phyloP scores from a whole-genome alignment of 2,113 vertebrate genomes.

The Rynchops niger region DNA sequence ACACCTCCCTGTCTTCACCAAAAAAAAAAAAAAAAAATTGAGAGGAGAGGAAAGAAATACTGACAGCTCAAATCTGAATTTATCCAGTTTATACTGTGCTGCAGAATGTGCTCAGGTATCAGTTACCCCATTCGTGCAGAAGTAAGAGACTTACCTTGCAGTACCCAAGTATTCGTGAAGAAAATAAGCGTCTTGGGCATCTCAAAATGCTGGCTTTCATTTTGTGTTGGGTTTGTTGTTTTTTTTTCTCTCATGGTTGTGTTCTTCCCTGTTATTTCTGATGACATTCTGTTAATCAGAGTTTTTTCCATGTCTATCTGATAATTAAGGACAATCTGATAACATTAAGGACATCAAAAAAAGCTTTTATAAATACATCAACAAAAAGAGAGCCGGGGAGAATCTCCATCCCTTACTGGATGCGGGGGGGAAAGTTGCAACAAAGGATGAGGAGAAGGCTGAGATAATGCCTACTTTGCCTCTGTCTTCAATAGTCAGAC shows the following conservation, averaged over 20 bases:
- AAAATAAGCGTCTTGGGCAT: background rate
- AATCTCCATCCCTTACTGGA: too few relatives aligned
- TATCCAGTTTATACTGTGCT: background rate
- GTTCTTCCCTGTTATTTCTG: background rate
- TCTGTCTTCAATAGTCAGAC: too few relatives aligned
- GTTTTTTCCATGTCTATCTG: background rate
- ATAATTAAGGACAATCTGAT: too few relatives aligned
- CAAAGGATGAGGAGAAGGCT: too few relatives aligned
- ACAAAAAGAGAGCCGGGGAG: too few relatives aligned
- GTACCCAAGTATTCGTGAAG: background rate
- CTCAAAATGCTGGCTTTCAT: background rate
- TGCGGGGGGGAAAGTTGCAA: too few relatives aligned
- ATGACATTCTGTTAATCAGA: background rate
- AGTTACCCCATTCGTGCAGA: background rate
- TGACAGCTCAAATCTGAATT: background rate
- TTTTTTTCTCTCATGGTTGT: background rate
- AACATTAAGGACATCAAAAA: too few relatives aligned
- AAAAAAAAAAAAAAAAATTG: background rate
- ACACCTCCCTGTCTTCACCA: background rate
- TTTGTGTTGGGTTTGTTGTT: background rate
- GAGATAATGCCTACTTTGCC: too few relatives aligned
- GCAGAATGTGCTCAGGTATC: background rate
- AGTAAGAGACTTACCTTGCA: background rate
- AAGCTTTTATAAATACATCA: too few relatives aligned
- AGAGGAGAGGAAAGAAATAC: background rate